Evolutionary conservation across 2,888 invertebrate genomes (phyloP).

Genomic region (Pollenia amentaria): DNA sequence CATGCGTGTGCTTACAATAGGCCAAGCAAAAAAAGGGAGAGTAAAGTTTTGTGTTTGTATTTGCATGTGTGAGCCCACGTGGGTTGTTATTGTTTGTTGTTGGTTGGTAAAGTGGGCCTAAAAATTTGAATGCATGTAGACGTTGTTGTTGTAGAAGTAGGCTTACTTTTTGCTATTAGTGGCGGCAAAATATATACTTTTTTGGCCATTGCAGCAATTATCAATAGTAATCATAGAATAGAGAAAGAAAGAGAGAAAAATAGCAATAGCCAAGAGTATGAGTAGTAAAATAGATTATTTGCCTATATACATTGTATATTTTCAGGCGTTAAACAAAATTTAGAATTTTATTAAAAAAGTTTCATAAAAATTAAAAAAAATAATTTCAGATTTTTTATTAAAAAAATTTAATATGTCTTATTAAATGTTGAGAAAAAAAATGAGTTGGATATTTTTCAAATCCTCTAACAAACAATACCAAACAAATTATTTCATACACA

Average conservation of each 20-base stretch:
- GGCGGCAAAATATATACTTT: conserved; percentile 67
- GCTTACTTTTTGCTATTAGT: conserved; percentile 72
- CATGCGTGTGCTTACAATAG: conserved; percentile 54
- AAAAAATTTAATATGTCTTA: background rate
- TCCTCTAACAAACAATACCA: conserved; percentile 26
- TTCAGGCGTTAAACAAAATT: conserved; percentile 25
- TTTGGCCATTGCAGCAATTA: conserved; percentile 66
- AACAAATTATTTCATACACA: background rate
- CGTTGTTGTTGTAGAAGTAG: conserved; percentile 46
- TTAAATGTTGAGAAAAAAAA: background rate
- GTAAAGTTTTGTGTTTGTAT: conserved; percentile 48
- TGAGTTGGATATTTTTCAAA: background rate
- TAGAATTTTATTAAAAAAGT: conserved; percentile 31
- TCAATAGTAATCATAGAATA: conserved; percentile 61
- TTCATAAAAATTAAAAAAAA: background rate
- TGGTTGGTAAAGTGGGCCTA: conserved; percentile 69
- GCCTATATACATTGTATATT: conserved; percentile 34
- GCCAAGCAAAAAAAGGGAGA: conserved; percentile 54
- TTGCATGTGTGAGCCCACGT: conserved; percentile 60
- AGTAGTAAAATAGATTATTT: conserved; percentile 59
- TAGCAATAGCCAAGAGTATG: conserved; percentile 37
- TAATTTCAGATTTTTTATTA: background rate
- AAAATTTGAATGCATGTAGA: conserved; percentile 46
- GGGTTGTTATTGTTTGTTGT: conserved; percentile 67
- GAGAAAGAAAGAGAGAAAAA: conserved; percentile 42